Conservation (phyloP, 1,140 invertebrate species). For the Calliphora vicina region DNA sequence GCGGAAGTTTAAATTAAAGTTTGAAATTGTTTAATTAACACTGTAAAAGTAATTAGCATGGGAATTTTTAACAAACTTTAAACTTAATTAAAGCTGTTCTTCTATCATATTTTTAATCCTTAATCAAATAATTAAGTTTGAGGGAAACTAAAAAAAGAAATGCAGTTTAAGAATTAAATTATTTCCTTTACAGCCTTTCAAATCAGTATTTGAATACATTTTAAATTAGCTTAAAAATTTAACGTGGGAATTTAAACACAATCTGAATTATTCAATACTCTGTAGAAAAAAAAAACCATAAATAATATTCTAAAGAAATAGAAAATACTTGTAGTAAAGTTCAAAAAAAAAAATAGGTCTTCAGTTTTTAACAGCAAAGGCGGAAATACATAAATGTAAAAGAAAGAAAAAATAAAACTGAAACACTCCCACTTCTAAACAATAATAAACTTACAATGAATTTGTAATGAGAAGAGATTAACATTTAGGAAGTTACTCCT, state of each 20-base stretch:
- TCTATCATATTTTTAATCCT: no score
- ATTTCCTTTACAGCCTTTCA: no score
- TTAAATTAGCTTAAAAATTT: background rate
- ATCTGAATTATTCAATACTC: background rate
- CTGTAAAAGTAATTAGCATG: background rate
- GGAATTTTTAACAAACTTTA: no score
- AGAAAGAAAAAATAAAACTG: background rate
- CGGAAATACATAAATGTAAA: background rate
- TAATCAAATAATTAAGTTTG: no score
- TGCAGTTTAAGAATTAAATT: no score
- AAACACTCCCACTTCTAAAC: background rate
- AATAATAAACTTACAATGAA: background rate
- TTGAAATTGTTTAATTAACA: background rate
- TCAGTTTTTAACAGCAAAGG: background rate
- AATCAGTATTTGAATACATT: no score
- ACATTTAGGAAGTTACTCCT: background rate
- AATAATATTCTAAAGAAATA: slow-evolving; percentile 1
- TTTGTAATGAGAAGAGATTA: background rate
- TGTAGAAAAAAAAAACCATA: background rate
- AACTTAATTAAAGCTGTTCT: no score
- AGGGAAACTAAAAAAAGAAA: no score
- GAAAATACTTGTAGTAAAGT: background rate
- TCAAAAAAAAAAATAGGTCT: background rate
- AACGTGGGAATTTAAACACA: background rate
- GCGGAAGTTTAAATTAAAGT: background rate